Conservation (phyloP, 2,888 invertebrate genomes). For the Aethes cnicana region DNA sequence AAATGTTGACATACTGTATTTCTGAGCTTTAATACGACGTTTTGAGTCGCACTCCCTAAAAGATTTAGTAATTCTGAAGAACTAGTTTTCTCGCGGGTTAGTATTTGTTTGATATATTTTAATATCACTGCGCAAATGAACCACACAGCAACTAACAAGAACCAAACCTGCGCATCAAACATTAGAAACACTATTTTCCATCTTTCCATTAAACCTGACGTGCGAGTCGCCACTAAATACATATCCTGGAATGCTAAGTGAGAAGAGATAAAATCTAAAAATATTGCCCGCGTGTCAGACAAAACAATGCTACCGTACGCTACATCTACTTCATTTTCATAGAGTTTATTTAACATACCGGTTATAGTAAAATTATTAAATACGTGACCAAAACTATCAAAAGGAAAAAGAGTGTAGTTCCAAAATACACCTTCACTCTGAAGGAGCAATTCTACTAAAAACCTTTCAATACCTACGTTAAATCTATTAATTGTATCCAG, state of each 20-base stretch:
- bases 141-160: constrained; percentile 6
- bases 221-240: constrained; percentile 12
- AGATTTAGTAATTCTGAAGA: constrained; percentile 10
- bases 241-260: constrained; percentile 27
- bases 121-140: background rate
- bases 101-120: background rate
- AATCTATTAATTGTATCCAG: background rate
- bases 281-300: constrained; percentile 11
- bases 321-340: constrained; percentile 26
- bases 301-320: constrained; percentile 26
- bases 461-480: constrained; percentile 27
- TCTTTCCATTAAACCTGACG: constrained; percentile 14
- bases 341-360: constrained; percentile 20
- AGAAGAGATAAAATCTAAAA: constrained; percentile 22
- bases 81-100: too few relatives aligned
- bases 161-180: constrained; percentile 21
- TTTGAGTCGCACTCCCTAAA: constrained; percentile 10
- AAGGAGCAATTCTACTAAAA: constrained; percentile 18
- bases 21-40: background rate
- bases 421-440: constrained; percentile 7
- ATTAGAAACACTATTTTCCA: constrained; percentile 30
- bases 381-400: constrained; percentile 20
- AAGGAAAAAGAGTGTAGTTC: constrained; percentile 17
- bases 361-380: constrained; percentile 26
- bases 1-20: constrained; percentile 13